Percentiles rank a stretch among this genome's conserved stretches.
Conservation (phyloP, 2,113 vertebrate species). For the Serinus canaria region DNA sequence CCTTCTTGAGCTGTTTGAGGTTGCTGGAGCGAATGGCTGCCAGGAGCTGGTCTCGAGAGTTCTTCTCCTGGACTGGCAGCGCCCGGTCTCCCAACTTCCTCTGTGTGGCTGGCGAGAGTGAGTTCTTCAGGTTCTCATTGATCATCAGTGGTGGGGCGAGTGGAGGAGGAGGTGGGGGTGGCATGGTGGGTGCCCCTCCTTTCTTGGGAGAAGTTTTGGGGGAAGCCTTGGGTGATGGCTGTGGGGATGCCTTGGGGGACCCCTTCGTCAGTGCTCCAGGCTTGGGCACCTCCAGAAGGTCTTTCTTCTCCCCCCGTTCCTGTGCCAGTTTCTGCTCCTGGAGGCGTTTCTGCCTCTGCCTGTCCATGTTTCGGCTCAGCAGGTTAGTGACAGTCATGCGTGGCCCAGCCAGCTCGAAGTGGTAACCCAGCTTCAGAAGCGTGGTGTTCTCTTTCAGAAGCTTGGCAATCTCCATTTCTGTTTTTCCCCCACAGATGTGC, state of each 20-base stretch:
- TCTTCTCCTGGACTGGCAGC: constrained; percentile 79
- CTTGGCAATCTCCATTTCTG: constrained; percentile 96
- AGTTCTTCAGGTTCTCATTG: constrained; percentile 84
- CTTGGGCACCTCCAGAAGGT: constrained; percentile 83
- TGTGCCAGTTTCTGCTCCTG: constrained; percentile 92
- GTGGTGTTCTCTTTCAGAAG: constrained; percentile 94
- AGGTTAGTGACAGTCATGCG: constrained; percentile 96
- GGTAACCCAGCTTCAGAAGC: constrained; percentile 93
- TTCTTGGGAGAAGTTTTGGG: constrained; percentile 82
- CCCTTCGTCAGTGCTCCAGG: constrained; percentile 9
- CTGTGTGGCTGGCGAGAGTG: constrained; percentile 84
- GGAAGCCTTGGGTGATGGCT: constrained; percentile 82
- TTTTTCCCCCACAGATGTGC: constrained; percentile 96
- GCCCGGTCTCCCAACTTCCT: constrained; percentile 85
- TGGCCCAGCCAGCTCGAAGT: constrained; percentile 93
- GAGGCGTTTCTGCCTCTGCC: constrained; percentile 89
- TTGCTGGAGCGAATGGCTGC: constrained; percentile 90
- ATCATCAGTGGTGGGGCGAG: constrained; percentile 82
- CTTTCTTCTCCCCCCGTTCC: constrained; percentile 83
- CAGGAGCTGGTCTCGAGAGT: constrained; percentile 92
- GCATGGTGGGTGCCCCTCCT: constrained; percentile 38
- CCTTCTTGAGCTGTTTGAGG: constrained; percentile 92
- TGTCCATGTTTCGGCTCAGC: constrained; percentile 97
- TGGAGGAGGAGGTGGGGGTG: constrained; percentile 84
- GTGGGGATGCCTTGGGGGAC: constrained; percentile 77